These are phyloP conservation scores for Lycocerus yunnanus DNA, from an alignment of 2,888 invertebrate species.

Conservation along the genomic window DNA sequence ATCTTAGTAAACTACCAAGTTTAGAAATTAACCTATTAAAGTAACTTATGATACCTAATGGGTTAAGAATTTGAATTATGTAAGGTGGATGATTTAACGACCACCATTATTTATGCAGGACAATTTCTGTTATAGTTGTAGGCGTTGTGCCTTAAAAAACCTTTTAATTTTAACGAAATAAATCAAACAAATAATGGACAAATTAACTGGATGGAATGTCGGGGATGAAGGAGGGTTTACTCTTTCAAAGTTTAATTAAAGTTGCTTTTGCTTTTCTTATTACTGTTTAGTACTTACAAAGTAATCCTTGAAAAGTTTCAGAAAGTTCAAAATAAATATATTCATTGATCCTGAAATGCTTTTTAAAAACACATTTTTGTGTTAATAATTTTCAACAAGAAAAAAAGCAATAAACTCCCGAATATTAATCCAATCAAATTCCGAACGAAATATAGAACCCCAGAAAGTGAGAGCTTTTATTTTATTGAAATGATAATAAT, in stretches of 20 bases:
- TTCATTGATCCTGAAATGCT: neutral
- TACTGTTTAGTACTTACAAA: neutral
- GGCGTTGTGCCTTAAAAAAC: neutral
- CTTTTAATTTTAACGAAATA: neutral
- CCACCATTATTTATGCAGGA: neutral
- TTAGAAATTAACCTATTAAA: conserved; percentile 4
- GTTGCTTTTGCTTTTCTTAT: neutral
- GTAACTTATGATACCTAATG: neutral
- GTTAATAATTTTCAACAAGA: neutral
- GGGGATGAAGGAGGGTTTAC: neutral
- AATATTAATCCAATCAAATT: neutral
- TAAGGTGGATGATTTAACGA: neutral
- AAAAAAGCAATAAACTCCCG: neutral
- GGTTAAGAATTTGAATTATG: conserved; percentile 4
- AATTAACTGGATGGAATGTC: neutral
- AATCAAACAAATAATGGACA: neutral
- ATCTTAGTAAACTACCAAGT: neutral
- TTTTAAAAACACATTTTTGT: neutral
- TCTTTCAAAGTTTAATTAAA: neutral
- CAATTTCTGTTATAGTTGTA: neutral
- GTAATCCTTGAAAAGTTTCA: neutral
- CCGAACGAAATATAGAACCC: neutral
- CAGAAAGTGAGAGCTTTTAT: neutral
- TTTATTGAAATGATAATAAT: neutral
- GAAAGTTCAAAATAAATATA: neutral